Base-by-base conservation (phyloP, 2,888 invertebrate species). In the Arctia plantaginis region DNA sequence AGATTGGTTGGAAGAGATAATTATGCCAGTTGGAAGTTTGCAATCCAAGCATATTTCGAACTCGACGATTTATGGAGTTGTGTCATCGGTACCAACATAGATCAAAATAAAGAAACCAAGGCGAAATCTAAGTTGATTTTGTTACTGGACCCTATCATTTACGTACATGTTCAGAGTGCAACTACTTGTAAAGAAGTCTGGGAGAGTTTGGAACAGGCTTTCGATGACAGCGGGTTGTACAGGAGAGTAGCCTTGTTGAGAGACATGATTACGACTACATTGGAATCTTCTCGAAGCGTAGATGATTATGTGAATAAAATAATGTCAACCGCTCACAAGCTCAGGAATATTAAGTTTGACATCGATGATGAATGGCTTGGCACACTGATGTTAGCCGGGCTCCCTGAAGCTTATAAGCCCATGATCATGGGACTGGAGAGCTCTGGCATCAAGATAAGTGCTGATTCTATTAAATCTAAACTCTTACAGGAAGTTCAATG, bases 261-360 rank as follows among this genome's bases (percentile, higher is more conserved):
- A 35, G 69, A 69, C 39, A 20, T 69, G 3, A n/a, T 51, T 0
- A 69, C 15, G 0, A 69, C 69, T 55, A 55, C 69, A n/a, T 33
- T 69, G 35, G 55, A 33, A 15, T 15, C 7, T 12, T 33, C 55
- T 18, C 55, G 55, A 39, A 65, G 0, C 33, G 23, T 80, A 3
- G 80, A 83, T 27, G 77, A 79, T 1, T 79, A 80, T 72, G 68
- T 79, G 0, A 79, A 75, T 27, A 75, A 75, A 51, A 76, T 82
- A 0, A 80, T 83, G 78, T 69, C 73, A 44, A 71, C 81, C 2
- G 80, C 80, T 3, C 80, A 82, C 35, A 82, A 82, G 41, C 41
- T 82, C 13, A 55, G 80, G 6, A 81, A 80, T n/a, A n/a, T n/a
- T n/a, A n/a, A n/a, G n/a, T n/a, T n/a, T n/a, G n/a, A n/a, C n/a